Conservation (phyloP, 2,113 vertebrate genomes). For the Anthoscopus minutus region DNA sequence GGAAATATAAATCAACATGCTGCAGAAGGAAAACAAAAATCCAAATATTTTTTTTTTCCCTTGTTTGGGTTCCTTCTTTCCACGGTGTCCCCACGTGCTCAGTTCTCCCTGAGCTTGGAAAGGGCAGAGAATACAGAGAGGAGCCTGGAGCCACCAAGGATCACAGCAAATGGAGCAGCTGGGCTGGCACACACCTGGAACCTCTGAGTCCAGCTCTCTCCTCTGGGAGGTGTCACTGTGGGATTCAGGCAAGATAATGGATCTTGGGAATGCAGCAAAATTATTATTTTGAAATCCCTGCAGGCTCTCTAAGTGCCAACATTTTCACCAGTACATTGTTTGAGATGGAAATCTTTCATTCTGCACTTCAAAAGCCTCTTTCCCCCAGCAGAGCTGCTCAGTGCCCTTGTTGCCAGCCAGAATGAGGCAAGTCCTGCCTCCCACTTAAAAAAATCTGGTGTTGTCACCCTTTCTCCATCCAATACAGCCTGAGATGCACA, state of each 20-base stretch:
- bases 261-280: background rate
- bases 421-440: background rate
- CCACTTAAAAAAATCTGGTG: background rate
- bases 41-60: background rate
- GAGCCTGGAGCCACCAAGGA: background rate
- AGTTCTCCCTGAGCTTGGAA: background rate
- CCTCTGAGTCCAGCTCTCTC: background rate
- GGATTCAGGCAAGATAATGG: background rate
- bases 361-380: background rate
- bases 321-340: background rate
- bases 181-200: background rate
- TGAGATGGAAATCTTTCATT: background rate
- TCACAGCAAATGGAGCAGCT: background rate
- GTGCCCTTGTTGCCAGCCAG: background rate
- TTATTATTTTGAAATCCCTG: background rate
- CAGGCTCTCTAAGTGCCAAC: background rate
- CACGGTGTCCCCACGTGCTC: background rate
- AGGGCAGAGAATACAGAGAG: background rate
- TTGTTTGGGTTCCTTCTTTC: background rate
- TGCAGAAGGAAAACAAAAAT: background rate
- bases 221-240: background rate
- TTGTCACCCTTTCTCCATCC: background rate
- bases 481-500: rapidly evolving
- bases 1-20: background rate
- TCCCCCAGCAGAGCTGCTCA: background rate